Base-by-base conservation (phyloP, 1,140 invertebrate species). In the Stenopsyche tienmushanensis region DNA sequence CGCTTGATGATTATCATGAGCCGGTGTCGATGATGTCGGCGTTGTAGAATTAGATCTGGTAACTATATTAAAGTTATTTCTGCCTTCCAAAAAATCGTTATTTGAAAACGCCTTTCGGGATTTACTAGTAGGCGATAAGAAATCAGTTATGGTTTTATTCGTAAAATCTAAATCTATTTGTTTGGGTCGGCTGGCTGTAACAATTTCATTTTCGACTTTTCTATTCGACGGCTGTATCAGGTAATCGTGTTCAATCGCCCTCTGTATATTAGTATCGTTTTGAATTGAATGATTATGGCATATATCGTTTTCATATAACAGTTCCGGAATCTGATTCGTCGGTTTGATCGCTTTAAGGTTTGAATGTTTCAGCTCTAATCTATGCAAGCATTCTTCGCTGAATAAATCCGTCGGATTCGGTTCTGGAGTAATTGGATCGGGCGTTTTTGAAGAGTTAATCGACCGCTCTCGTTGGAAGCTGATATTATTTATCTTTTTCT, bases 181-280 rank as follows among this genome's bases (percentile, higher is more conserved):
- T 29, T 77, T 72, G 3, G 79, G 79, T 73, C 80, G 78, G 65
- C 80, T 79, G 3, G 74, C 65, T 5, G 74, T 66, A 74, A 78
- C 68, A 75, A 76, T 1, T 17, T 62, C 49, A 1, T 25, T 72
- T 68, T 82, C 77, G 26, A 84, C 83, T 69, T 84, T 84, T 9
- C 82, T 82, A 66, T 85, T 85, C 0, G 83, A 85, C 5, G 83
- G 83, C 72, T 85, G 83, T 10, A 83, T 80, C 65, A 85, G 71
- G 65, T 85, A 85, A 66, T 84, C 83, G 64, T 81, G 77, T 72
- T 81, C 80, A 8, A 81, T 76, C 1, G 80, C 80, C 73, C 78
- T 78, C 64, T 80, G 79, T n/a, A 81, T 77, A 62, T 75, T 76
- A 26, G 73, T 75, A 13, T 69, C 73, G 7, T 73, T 58, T 3